These are phyloP conservation scores for Luscinia megarhynchos DNA, from an alignment of 2,797 vertebrate species.

Conservation along the genomic window DNA sequence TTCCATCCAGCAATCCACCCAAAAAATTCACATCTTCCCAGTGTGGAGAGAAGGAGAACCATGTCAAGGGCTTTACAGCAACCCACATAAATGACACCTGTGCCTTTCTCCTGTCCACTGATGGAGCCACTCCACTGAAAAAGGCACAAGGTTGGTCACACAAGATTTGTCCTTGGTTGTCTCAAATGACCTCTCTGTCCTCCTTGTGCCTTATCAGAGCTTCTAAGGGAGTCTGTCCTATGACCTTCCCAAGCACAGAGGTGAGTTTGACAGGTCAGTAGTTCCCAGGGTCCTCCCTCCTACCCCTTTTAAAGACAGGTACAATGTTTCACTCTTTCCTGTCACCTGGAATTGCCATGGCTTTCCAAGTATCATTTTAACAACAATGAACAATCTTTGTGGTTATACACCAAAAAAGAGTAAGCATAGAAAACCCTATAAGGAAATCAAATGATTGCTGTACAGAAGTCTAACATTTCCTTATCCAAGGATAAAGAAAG, in stretches of 20 bases:
- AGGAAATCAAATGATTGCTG: background rate
- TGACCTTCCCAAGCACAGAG: background rate
- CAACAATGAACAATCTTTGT: background rate
- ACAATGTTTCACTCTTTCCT: background rate
- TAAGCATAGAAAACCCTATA: background rate
- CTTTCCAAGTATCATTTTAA: background rate
- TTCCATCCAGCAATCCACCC: background rate
- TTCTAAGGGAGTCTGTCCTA: background rate
- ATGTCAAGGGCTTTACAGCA: background rate
- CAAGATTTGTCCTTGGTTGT: background rate
- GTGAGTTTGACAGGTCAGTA: background rate
- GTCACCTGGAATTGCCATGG: background rate
- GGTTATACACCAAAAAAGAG: background rate
- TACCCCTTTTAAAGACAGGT: background rate
- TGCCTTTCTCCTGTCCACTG: background rate
- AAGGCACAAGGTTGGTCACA: background rate
- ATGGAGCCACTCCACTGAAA: background rate
- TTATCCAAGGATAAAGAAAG: background rate
- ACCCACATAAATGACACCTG: background rate
- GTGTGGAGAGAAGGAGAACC: background rate
- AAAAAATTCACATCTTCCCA: accelerated
- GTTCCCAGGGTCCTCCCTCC: background rate
- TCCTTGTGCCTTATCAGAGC: background rate
- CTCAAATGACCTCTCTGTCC: background rate
- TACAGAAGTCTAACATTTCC: background rate